These are phyloP conservation scores for Synergus gifuensis DNA, from an alignment of 2,888 invertebrate species.

Conservation along the genomic window DNA sequence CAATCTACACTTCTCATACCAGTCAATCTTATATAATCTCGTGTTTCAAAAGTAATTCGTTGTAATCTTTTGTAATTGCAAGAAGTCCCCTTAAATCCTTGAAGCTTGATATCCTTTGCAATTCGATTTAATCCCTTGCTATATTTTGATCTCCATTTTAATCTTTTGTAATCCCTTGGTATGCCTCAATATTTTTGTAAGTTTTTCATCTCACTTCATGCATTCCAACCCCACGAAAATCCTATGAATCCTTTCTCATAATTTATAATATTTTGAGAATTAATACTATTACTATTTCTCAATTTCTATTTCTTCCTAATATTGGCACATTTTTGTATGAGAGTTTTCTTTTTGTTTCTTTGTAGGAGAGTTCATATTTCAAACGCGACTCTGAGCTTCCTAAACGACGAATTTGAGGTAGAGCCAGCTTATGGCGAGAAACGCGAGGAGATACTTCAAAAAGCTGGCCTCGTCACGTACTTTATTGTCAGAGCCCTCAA, in stretches of 20 bases:
- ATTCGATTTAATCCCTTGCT: background rate
- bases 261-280: background rate
- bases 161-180: background rate
- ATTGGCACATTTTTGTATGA: background rate
- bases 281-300: no score
- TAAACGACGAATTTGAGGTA: constrained; percentile 95
- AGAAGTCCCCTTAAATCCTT: background rate
- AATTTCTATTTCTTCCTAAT: background rate
- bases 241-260: background rate
- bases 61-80: background rate
- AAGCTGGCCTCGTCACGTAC: constrained; percentile 94
- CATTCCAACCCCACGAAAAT: background rate
- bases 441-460: constrained; percentile 92
- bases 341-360: constrained; percentile 4
- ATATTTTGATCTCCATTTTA: background rate
- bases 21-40: no score
- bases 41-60: no score
- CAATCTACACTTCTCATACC: no score
- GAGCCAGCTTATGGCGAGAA: constrained; percentile 94
- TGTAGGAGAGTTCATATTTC: constrained; percentile 93
- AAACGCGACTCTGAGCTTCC: constrained; percentile 91
- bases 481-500: constrained; percentile 93
- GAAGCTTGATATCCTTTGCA: no score
- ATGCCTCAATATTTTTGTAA: background rate
- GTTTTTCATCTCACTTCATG: background rate